These are phyloP conservation scores for Lathamus discolor DNA, from an alignment of 2,113 vertebrate species.

Conservation along the genomic window DNA sequence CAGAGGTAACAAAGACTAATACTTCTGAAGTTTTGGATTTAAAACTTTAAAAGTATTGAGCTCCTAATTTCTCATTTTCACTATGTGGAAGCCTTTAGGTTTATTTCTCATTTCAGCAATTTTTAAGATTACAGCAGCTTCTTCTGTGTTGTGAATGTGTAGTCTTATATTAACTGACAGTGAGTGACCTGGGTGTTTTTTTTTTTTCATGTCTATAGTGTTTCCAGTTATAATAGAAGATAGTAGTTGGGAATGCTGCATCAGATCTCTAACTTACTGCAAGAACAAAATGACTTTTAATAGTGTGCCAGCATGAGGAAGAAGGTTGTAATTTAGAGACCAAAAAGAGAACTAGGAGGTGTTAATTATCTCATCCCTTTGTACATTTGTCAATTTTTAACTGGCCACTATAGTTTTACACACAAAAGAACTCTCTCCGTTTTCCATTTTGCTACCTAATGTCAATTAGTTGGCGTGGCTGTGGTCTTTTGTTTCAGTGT, in stretches of 20 bases:
- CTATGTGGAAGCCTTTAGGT: neutral
- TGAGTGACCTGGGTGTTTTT: neutral
- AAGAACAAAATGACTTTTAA: constrained; percentile 34
- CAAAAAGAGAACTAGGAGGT: constrained; percentile 20
- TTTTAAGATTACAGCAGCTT: neutral
- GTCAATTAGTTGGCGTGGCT: neutral
- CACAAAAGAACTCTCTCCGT: neutral
- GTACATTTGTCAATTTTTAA: constrained; percentile 20
- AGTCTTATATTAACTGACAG: neutral
- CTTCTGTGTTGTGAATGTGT: neutral
- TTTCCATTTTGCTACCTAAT: neutral
- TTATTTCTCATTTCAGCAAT: neutral
- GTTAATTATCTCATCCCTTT: constrained; percentile 51
- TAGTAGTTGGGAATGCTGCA: neutral
- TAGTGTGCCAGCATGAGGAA: neutral
- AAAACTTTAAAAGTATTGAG: neutral
- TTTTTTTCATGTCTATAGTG: neutral
- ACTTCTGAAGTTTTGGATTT: neutral
- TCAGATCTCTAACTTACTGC: neutral
- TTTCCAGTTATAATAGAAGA: neutral
- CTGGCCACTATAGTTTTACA: neutral
- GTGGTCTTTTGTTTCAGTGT: neutral
- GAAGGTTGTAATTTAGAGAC: constrained; percentile 47
- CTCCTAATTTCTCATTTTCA: neutral
- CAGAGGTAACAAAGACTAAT: neutral